Evolutionary conservation across 1,140 invertebrate genomes (phyloP).

Genomic region (Cotesia vestalis): DNA sequence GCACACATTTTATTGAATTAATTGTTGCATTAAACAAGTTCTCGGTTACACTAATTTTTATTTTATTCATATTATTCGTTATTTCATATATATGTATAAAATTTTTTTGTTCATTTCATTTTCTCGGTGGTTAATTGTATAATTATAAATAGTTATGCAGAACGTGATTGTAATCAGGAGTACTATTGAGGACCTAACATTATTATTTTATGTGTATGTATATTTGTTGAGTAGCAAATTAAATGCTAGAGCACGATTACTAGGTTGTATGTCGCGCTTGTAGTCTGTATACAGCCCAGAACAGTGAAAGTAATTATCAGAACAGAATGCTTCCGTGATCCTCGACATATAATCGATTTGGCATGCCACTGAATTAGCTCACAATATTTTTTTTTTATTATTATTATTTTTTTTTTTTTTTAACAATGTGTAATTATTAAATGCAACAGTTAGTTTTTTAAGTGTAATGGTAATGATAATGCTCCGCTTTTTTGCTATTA

Average conservation of each 20-base stretch:
- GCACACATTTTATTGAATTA: no score
- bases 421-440: no score
- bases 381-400: constrained; percentile 2
- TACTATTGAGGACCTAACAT: constrained; percentile 1
- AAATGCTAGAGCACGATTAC: constrained; percentile 9
- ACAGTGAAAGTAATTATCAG: constrained; percentile 34
- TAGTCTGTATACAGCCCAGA: background rate
- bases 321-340: constrained; percentile 27
- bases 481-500: no score
- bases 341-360: constrained; percentile 26
- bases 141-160: constrained; percentile 30
- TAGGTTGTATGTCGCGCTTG: background rate
- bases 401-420: background rate
- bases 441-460: no score
- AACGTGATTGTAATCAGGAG: constrained; percentile 10
- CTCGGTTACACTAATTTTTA: background rate
- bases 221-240: background rate
- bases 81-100: background rate
- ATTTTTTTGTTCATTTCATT: background rate
- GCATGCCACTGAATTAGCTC: background rate
- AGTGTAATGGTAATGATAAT: no score
- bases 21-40: no score
- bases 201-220: no score
- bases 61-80: background rate
- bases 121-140: constrained; percentile 27